phyloP scores from a whole-genome alignment of 2,113 vertebrate genomes.

The Nycticorax nycticorax region DNA sequence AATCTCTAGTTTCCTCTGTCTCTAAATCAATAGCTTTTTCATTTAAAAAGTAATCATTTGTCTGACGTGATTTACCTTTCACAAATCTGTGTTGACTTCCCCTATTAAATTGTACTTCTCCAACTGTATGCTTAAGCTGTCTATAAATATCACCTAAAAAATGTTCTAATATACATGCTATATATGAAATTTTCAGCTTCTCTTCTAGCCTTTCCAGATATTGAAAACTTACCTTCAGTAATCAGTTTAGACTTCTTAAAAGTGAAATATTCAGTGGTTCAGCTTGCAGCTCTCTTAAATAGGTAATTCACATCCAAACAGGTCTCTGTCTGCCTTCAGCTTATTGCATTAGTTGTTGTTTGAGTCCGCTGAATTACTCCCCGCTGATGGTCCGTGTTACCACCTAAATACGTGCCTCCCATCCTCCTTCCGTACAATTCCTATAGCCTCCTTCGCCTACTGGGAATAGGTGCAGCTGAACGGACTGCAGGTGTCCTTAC shows the following conservation, averaged over 20 bases:
- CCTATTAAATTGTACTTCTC: conserved; percentile 76
- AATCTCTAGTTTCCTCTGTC: conserved; percentile 61
- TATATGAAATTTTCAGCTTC: conserved; percentile 68
- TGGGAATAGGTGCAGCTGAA: neutral
- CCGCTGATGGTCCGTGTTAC: neutral
- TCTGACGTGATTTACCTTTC: conserved; percentile 74
- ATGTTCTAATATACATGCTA: conserved; percentile 75
- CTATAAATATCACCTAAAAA: conserved; percentile 79
- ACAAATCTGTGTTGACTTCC: conserved; percentile 78
- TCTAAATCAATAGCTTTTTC: conserved; percentile 79
- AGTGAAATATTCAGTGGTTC: conserved; percentile 25
- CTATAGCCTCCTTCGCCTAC: fast-evolving
- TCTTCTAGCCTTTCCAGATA: conserved; percentile 57
- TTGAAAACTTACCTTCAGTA: conserved; percentile 25
- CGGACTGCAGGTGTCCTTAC: neutral
- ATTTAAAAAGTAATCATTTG: conserved; percentile 77
- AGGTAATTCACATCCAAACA: neutral
- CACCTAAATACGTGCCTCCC: neutral
- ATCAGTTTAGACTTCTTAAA: conserved; percentile 56
- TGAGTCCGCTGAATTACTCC: neutral
- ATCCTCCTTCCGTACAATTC: neutral
- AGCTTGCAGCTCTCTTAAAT: neutral
- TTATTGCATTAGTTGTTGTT: neutral
- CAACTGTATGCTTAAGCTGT: conserved; percentile 75
- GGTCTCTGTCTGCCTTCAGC: neutral